Evolutionary conservation across 2,113 vertebrate genomes (phyloP), one percentile per base, ranked within the genome.

Genomic region (Thomomys bottae): DNA sequence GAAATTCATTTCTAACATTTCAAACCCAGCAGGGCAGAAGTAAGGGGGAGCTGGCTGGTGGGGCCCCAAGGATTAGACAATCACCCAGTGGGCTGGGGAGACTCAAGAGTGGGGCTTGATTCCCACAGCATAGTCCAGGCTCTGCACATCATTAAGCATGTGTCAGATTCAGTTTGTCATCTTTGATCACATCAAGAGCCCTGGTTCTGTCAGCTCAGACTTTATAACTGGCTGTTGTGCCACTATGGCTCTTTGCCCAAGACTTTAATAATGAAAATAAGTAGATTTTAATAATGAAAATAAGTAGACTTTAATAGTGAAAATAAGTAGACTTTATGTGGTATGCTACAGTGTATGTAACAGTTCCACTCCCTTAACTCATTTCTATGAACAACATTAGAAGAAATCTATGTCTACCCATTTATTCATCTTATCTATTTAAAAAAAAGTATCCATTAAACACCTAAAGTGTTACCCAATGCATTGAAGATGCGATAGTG

Each of bases 131-230:
- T 59, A 40, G 14, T 26, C 36, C 26, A 88, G 85, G 63, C 61
- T 36, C 59, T 32, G 38, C 30, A 20, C 76, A 67, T 45, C 6
- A 0, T 72, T 92, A 87, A 79, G 49, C 14, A 63, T 5, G 4
- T 86, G 84, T 92, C 91, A 73, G 84, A 64, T 84, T 26, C 72
- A 7, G 17, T 93, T 84, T 92, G 81, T 80, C 91, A 77, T 64
- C 81, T 72, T 77, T 84, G 63, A 90, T 91, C 68, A 80, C 36
- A 5, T 17, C 0, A 6, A 61, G 8, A 81, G 45, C 57, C 57
- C 76, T 36, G 26, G 21, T 70, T 9, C 34, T 30, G 54, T 73
- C 91, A 77, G 54, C 86, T 71, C 86, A 57, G 54, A 34, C 66
- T 75, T 78, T 88, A 70, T 32, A 82, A 70, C 54, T 70, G 24